Evolutionary conservation across 2,888 invertebrate genomes (phyloP).

Genomic region (Calameuta idolon): DNA sequence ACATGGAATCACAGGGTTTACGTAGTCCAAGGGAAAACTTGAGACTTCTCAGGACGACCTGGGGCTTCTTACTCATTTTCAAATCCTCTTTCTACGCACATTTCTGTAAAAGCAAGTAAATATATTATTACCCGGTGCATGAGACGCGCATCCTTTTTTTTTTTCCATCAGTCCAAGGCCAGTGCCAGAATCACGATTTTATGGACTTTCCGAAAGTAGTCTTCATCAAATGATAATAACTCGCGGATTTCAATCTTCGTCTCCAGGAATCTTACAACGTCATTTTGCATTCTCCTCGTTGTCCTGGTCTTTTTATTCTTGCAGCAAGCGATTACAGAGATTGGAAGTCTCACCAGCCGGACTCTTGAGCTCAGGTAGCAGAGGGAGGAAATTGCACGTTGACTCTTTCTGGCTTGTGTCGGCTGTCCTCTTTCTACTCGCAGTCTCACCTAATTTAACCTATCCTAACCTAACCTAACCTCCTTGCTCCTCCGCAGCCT

Average conservation of each 20-base stretch:
- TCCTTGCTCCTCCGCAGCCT: background rate
- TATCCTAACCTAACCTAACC: background rate
- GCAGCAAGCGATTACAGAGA: slow-evolving; percentile 35
- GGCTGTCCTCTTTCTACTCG: background rate
- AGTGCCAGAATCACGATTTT: too few relatives aligned
- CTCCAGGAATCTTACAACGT: background rate
- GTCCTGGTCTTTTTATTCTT: slow-evolving; percentile 19
- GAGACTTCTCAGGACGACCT: background rate
- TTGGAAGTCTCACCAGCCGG: slow-evolving; percentile 27
- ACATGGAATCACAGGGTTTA: background rate
- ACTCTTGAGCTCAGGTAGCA: slow-evolving; percentile 28
- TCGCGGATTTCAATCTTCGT: background rate
- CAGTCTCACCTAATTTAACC: background rate
- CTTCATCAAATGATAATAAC: background rate
- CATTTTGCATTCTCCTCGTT: background rate
- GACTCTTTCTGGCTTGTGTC: slow-evolving; percentile 22
- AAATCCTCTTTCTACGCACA: too few relatives aligned
- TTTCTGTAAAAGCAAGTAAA: too few relatives aligned
- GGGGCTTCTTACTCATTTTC: too few relatives aligned
- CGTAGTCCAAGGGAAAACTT: background rate
- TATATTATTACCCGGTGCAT: too few relatives aligned
- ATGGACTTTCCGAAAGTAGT: too few relatives aligned
- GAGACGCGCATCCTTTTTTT: too few relatives aligned
- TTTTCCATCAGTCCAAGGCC: too few relatives aligned
- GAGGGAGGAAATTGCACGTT: slow-evolving; percentile 35